Base-by-base conservation (phyloP, 2,888 invertebrate species). In the Abrostola triplasia region DNA sequence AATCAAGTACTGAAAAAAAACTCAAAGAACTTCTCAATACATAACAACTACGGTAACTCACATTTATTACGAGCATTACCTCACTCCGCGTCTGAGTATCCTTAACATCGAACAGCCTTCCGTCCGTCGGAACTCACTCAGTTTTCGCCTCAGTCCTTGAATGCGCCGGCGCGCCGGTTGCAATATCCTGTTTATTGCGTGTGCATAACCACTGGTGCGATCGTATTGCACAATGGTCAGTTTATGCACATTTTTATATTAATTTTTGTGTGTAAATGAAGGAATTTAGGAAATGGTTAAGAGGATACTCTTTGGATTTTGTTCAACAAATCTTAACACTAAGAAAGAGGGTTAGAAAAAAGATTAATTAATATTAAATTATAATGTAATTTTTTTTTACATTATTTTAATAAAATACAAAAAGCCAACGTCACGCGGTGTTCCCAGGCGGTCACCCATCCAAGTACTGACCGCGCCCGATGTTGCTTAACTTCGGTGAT, bases 401-500 rank as follows among this genome's bases (percentile, higher is more conserved):
- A n/a, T n/a, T n/a, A n/a, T n/a, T n/a, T n/a, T n/a, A n/a, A 36
- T 0, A 7, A n/a, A 11, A 12, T 13, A 12, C 70, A 88, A 86
- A 87, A 86, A 83, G 84, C 80, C 85, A 87, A 88, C 85, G 79
- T 79, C 86, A 89, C 88, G 88, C 78, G 85, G 88, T 89, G 86
- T 89, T 89, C 88, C 88, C 88, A 88, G 86, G 88, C 88, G 87
- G 90, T 90, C 90, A 89, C 89, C 89, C 90, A 90, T 90, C 89
- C 88, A 90, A 89, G 89, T 90, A 90, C 89, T 90, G 88, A 89
- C 86, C 85, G 81, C 88, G 91, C 90, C 92, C 90, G 89, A 92
- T 85, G 90, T 89, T 91, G 92, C 89, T 91, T 91, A 89, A 91
- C 91, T 91, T 90, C 91, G 90, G 92, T 92, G 92, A 92, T 92